A percentile compares a stretch with the other conserved stretches of the same genome.
Evolutionary conservation across 2,113 vertebrate genomes (phyloP).

Genomic region (Eurystomus gularis): DNA sequence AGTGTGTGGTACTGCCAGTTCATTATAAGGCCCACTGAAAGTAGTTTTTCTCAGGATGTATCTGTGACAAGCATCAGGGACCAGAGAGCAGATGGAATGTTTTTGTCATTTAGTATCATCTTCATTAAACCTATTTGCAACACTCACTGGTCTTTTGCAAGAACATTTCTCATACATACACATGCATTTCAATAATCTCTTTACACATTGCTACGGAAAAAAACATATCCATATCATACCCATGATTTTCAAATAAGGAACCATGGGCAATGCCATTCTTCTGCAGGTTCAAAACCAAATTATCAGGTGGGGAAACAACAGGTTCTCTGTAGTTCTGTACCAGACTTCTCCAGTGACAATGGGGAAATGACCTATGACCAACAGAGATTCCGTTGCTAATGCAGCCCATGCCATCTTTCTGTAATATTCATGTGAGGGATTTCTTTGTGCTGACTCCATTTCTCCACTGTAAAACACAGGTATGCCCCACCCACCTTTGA

Average conservation of each 20-base stretch:
- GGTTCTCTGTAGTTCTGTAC: background rate
- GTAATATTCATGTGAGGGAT: rapidly evolving
- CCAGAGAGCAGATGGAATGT: background rate
- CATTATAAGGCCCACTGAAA: background rate
- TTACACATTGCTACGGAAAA: background rate
- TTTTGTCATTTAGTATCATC: background rate
- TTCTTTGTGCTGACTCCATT: background rate
- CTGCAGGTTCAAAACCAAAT: background rate
- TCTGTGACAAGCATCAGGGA: background rate
- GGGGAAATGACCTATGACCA: background rate
- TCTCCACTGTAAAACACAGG: background rate
- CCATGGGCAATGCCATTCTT: background rate
- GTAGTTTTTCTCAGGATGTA: background rate
- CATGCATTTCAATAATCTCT: background rate
- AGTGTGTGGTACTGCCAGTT: background rate
- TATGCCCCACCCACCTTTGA: background rate
- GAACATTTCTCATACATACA: background rate
- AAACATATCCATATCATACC: background rate
- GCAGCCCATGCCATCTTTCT: background rate
- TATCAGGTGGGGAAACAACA: background rate
- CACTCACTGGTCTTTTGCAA: background rate
- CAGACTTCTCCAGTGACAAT: background rate
- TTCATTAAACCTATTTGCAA: background rate
- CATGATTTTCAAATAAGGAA: background rate
- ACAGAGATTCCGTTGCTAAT: background rate